Evolutionary conservation across 2,113 vertebrate genomes (phyloP), one percentile per base, ranked within the genome.

Genomic region (Spermophilus dauricus): DNA sequence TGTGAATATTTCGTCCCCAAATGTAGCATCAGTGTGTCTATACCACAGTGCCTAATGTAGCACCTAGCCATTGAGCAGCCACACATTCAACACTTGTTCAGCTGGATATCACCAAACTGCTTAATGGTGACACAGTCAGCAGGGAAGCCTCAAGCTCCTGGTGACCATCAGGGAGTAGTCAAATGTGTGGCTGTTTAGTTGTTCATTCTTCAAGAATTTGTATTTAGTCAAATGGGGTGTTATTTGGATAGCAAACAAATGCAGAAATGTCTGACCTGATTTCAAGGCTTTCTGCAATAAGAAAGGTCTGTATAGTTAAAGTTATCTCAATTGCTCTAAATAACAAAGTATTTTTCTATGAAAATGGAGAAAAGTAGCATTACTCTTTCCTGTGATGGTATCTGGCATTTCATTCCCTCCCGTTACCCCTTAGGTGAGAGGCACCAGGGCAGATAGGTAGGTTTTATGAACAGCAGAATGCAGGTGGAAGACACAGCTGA

Each of bases 201-300:
- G 32, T 63, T 94, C 67, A n/a, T 81, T 95, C 88, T 61, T 96
- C 37, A 95, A 70, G 42, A 96, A 63, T 67, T 82, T 86, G 20
- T 48, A 4, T 89, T 78, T 67, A 89, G 37, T 51, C 69, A 63
- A 70, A 86, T 75, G 80, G 94, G 53, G n/a, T 90, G 9, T 82
- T 94, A 85, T 45, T 63, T 96, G 81, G 12, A 51, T 53, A 80
- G n/a, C 88, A 95, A 94, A 92, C 18, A 82, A 93, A 69, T 63
- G n/a, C 26, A 58, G 13, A 88, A 9, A 26, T 10, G 18, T 42
- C 91, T 82, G 67, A 67, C 16, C 77, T 89, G 63, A 13, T 17
- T 73, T 76, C 58, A 67, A 92, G 32, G 73, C 24, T 82, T 94
- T 86, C 45, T 89, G 53, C 39, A 69, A n/a, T 73, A 56, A 65